Evolutionary conservation across 92 coral and sea anemone species (phyloP), one percentile per base, ranked within the genome.

Genomic region (Epizoanthus illoricatus): DNA sequence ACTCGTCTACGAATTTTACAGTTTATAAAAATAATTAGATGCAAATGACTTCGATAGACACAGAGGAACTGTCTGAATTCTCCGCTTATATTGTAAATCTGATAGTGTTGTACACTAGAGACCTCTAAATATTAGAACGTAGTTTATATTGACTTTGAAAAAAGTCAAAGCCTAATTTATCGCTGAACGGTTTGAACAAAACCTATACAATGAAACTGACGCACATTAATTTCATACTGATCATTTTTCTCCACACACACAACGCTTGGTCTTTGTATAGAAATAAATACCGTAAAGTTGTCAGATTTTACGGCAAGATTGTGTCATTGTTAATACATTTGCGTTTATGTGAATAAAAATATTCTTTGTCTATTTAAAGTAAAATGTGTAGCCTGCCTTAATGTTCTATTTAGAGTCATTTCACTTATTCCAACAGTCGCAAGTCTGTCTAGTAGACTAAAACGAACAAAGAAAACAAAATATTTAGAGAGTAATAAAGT

Each of bases 281-380:
- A 57, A n/a, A 55, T 13, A 75, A 41, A 49, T 49, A 49, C 56
- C 15, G 56, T 60, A 40, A 41, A 36, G 42, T 5, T 17, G 13
- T 42, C 18, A 10, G 66, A n/a, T 36, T 13, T 57, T 42, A 56
- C 42, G 40, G 55, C 62, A 4, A 39, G 62, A n/a, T 59, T 78
- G 43, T 33, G 57, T 11, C 43, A 28, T 33, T 65, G 7, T 65
- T 21, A 21, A 21, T 7, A 2, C 43, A 19, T 43, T 15, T 28
- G 7, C 39, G 47, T 54, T 90, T 28, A 74, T 88, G 92, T 89
- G 96, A 92, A 92, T 92, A 92, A 92, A 92, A 70, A 63, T n/a
- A 28, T 28, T 28, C 33, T 47, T 62, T 18, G 45, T 87, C 33
- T 28, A 87, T 87, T 81, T 87, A 83, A 80, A 65, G 66, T 71